Conservation (phyloP, 2,113 vertebrate species). For the Hydrochoerus hydrochaeris region DNA sequence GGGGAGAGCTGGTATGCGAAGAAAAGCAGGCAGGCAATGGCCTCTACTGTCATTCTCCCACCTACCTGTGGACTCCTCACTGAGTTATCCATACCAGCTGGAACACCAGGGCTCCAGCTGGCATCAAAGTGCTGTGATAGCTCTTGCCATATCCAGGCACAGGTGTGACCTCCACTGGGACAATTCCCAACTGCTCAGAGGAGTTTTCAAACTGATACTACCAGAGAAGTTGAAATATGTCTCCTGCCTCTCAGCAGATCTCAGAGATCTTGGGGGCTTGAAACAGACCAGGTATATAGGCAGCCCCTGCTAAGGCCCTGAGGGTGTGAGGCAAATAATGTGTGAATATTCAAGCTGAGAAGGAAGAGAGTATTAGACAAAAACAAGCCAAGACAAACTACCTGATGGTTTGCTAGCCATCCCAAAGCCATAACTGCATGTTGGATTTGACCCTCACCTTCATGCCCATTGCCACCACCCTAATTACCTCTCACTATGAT, state of each 20-base stretch:
- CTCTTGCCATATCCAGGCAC: slow-evolving; percentile 35
- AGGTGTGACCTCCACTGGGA: slow-evolving; percentile 70
- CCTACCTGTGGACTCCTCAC: slow-evolving; percentile 51
- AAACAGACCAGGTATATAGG: background rate
- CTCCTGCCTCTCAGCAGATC: slow-evolving; percentile 21
- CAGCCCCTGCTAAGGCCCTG: background rate
- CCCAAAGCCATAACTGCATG: background rate
- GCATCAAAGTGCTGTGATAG: slow-evolving; percentile 64
- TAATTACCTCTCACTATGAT: background rate
- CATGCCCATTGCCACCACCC: background rate
- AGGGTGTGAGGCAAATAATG: background rate
- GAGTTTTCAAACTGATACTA: slow-evolving; percentile 57
- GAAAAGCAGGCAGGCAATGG: slow-evolving; percentile 8
- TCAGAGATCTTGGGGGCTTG: background rate
- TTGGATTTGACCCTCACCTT: background rate
- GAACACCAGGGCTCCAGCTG: slow-evolving; percentile 63
- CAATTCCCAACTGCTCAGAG: slow-evolving; percentile 43
- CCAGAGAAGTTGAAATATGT: slow-evolving; percentile 32
- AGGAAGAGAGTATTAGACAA: background rate
- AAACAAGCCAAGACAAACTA: background rate
- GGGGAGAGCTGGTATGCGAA: background rate
- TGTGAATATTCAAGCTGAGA: background rate
- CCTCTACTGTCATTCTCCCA: background rate
- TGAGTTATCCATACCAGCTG: slow-evolving; percentile 61
- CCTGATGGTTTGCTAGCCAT: background rate